Evolutionary conservation across 35 echinoderm and acorn worm species (phyloP), one percentile per base, ranked within the genome.

Genomic region (Ophioderma brevispina): DNA sequence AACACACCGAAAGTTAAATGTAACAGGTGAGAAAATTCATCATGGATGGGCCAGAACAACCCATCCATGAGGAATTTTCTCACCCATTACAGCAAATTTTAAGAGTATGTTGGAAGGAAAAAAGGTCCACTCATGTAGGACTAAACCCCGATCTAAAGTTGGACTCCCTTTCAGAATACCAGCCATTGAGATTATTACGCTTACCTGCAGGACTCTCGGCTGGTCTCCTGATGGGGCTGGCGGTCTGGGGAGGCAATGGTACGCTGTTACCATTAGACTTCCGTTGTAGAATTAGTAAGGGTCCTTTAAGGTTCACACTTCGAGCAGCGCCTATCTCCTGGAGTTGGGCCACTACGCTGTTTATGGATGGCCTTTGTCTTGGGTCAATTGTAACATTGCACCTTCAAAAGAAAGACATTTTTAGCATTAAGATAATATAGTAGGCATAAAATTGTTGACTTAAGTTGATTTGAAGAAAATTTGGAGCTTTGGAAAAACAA

Each of bases 331-430:
- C 96, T n/a, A 98, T 91, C 76, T 98, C 96, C 59, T 98, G 96
- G 21, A 98, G 78, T 64, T 91, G 93, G 15, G 92, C 92, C 39
- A 98, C 34, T 52, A 98, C 63, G 33, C 89, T 90, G 23, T 70
- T 77, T 14, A 98, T 32, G 18, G 86, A 76, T 1, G 96, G 96
- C 50, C 96, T 89, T 75, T 90, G 79, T 80, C 89, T 80, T 52
- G 96, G 96, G 82, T 98, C 93, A 98, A 82, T 52, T 90, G 89
- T 77, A 98, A 81, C 96, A 98, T 94, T 90, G 89, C 92, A 98
- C 96, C 96, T 98, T 31, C 13, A 42, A 6, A 46, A 46, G n/a
- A n/a, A n/a, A n/a, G n/a, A n/a, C n/a, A n/a, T n/a, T n/a, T n/a
- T 32, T 75, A 75, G 0, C 4, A 19, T 0, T 75, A 30, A 75